Evolutionary conservation across 2,113 vertebrate species (phyloP).

Genomic region (Gulo gulo): DNA sequence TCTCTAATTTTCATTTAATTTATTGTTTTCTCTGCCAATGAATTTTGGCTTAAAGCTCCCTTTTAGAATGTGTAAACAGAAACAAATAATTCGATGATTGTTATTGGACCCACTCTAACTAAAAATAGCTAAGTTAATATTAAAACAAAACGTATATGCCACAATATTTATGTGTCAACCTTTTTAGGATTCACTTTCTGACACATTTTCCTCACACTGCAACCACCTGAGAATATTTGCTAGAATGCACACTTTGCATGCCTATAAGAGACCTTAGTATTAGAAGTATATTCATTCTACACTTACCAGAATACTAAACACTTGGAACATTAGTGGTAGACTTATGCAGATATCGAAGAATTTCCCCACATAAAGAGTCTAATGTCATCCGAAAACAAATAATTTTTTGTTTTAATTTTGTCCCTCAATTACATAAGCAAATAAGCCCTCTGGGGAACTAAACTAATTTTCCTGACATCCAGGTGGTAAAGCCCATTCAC

Average conservation of each 20-base stretch:
- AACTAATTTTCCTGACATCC: slow-evolving; percentile 49
- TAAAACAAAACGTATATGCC: background rate
- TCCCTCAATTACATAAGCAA: slow-evolving; percentile 34
- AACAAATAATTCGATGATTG: slow-evolving; percentile 55
- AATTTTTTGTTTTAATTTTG: background rate
- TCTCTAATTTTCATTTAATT: slow-evolving; percentile 22
- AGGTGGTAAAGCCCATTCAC: slow-evolving; percentile 19
- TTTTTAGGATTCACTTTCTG: background rate
- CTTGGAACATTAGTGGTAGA: background rate
- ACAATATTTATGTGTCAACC: slow-evolving; percentile 41
- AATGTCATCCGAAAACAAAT: slow-evolving; percentile 40
- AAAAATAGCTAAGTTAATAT: slow-evolving; percentile 46
- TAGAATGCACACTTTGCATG: background rate
- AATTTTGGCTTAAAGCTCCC: slow-evolving; percentile 49
- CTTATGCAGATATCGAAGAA: slow-evolving; percentile 1
- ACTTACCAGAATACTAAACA: slow-evolving; percentile 4
- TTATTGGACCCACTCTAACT: slow-evolving; percentile 45
- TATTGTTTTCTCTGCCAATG: slow-evolving; percentile 55
- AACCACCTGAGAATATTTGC: background rate
- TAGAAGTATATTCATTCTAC: background rate
- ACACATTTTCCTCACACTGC: slow-evolving; percentile 8
- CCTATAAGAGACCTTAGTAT: background rate
- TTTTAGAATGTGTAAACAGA: slow-evolving; percentile 61
- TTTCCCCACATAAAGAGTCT: background rate
- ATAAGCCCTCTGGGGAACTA: slow-evolving; percentile 24